Evolutionary conservation across 1,140 invertebrate genomes (phyloP), one percentile per base, ranked within the genome.

Genomic region (Whitmania pigra): DNA sequence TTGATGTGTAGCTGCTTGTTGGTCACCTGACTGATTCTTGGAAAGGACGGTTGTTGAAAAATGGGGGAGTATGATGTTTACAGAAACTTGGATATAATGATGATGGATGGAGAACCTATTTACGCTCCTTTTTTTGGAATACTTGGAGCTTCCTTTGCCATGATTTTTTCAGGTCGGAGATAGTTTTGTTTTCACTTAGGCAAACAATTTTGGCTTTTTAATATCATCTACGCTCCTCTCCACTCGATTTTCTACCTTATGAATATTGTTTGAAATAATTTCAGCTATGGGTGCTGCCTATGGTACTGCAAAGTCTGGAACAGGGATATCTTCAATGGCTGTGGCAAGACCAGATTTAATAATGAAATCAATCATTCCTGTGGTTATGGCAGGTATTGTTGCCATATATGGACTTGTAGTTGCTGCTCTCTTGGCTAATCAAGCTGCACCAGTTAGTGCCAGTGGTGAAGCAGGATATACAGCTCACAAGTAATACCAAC

Each of bases 341-440:
- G 96, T 99, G 76, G 97, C 98, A 92, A 86, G 94, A 85, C 96
- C 96, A 73, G 96, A 99, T 84, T 86, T 97, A 79, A 98, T 99
- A 83, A 99, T 99, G 94, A 98, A 98, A 85, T 97, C 93, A 80
- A 97, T 99, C 84, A 98, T 99, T 87, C 96, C 96, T 78, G 95
- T 99, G 80, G 94, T 99, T 86, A 99, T 99, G 96, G 96, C 95
- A 82, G 96, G 96, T 94, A 99, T 99, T 82, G 93, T 99, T 84
- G 96, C 94, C 85, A 99, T 99, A 85, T 99, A 99, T 82, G 96
- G 96, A 78, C 87, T 99, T 79, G 96, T 99, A 75, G 93, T 99
- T 75, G 92, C 96, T 70, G 69, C 69, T 20, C 53, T 70, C 6
- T 27, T 70, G 31, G 49, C 31, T 49, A 70, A 70, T 54, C 57